Evolutionary conservation across 1,140 invertebrate species (phyloP), one percentile per base, ranked within the genome.

Genomic region (Oryctes rhinoceros): DNA sequence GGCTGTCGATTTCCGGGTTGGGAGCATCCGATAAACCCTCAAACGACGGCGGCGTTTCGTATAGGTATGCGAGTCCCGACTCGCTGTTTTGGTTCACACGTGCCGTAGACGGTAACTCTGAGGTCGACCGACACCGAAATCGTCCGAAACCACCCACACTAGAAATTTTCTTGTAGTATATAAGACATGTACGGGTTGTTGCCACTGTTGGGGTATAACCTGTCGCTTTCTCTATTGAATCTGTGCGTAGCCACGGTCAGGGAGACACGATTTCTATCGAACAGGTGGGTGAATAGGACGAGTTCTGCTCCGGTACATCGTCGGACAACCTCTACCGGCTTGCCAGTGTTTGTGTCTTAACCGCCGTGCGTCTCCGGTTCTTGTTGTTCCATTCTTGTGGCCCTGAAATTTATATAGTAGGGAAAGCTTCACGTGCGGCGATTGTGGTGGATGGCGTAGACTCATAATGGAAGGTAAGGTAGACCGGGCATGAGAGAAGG

Each of bases 101-200:
- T 78, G 77, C 49, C 77, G 48, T 62, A 18, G 15, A 11, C 20
- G 39, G 77, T 7, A 49, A 18, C 30, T 37, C 30, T 78, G 18
- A 53, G 7, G 75, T 76, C 75, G 75, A 48, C 18, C 4, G 37
- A n/a, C 9, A 37, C 78, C 78, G 78, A 79, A 49, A 78, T 13
- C 37, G 18, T 30, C 53, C 78, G 78, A 79, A 71, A 59, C 48
- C 78, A 71, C 78, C 78, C 62, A 79, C 78, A 79, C 78, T 59
- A 71, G 39, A 20, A 53, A 67, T 79, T 71, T 48, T 71, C 78
- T 65, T 79, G 78, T 79, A 47, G n/a, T 79, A 79, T 79, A 79
- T 79, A 79, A 79, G 71, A 65, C 62, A 65, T 79, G 78, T 67
- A 59, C 78, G 78, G 78, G 78, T 79, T 79, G 78, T 71, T 39